Percentiles rank a stretch among this genome's conserved stretches.
Evolutionary conservation across 1,140 invertebrate genomes (phyloP).

Genomic region (Colletes gigas): DNA sequence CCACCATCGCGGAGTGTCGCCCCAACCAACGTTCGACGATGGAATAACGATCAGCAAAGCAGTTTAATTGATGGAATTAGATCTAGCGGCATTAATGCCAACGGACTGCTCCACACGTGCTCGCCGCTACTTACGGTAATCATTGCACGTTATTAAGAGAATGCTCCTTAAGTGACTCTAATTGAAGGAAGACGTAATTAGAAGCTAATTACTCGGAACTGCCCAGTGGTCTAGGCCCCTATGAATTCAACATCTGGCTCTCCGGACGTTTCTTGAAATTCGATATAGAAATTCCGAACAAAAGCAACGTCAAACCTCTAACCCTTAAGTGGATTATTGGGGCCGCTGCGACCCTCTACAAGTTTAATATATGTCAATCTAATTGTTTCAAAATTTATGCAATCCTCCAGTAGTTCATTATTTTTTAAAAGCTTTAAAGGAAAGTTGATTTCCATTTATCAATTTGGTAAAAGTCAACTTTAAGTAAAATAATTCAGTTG

Average conservation of each 20-base stretch:
- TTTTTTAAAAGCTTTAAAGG: too few species aligned
- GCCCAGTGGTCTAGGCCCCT: neutral
- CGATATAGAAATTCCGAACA: too few species aligned
- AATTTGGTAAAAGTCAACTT: too few species aligned
- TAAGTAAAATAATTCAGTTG: too few species aligned
- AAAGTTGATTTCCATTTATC: too few species aligned
- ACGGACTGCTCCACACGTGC: neutral
- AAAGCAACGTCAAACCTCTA: too few species aligned
- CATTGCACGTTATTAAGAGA: slow-evolving; percentile 67
- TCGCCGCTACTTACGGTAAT: slow-evolving; percentile 59
- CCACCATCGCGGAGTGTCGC: neutral
- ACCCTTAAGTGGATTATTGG: too few species aligned
- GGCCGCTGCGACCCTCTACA: too few species aligned
- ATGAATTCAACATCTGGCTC: slow-evolving; percentile 14
- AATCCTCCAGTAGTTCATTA: too few species aligned
- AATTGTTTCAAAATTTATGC: too few species aligned
- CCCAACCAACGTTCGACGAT: slow-evolving; percentile 29
- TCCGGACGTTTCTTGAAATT: too few species aligned
- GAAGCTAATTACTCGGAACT: slow-evolving; percentile 65
- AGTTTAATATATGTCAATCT: too few species aligned
- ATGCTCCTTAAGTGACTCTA: slow-evolving; percentile 67
- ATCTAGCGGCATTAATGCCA: slow-evolving; percentile 57
- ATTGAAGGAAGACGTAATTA: slow-evolving; percentile 73
- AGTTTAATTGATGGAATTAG: slow-evolving; percentile 72
- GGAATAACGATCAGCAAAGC: slow-evolving; percentile 65